These are phyloP conservation scores for Drosophila leontia DNA, from an alignment of 1,140 invertebrate species.

Conservation along the genomic window DNA sequence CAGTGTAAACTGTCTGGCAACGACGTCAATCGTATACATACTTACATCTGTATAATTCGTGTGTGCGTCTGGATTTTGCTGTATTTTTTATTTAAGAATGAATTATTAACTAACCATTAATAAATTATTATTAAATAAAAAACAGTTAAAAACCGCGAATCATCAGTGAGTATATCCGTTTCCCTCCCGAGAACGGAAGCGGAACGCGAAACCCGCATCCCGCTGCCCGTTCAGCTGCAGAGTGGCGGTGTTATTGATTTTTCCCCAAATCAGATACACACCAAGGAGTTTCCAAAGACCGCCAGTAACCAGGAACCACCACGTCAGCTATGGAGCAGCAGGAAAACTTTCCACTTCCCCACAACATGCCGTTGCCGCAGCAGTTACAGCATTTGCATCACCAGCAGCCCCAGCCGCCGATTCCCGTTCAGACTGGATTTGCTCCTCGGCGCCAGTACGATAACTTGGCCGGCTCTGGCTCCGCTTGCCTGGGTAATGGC, in stretches of 20 bases:
- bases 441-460: slow-evolving; percentile 80
- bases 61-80: slow-evolving; percentile 81
- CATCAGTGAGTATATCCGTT: slow-evolving; percentile 45
- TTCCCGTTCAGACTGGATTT: slow-evolving; percentile 63
- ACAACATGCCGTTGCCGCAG: slow-evolving; percentile 34
- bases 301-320: slow-evolving; percentile 3
- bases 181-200: background rate
- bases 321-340: slow-evolving; percentile 59
- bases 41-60: slow-evolving; percentile 53
- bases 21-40: slow-evolving; percentile 37
- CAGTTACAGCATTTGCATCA: slow-evolving; percentile 53
- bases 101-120: slow-evolving; percentile 81
- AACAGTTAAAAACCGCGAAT: slow-evolving; percentile 77
- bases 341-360: slow-evolving; percentile 45
- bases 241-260: slow-evolving; percentile 60
- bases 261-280: slow-evolving; percentile 69
- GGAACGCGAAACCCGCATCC: background rate
- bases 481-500: slow-evolving; percentile 64
- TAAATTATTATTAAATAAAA: slow-evolving; percentile 85
- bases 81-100: slow-evolving; percentile 85
- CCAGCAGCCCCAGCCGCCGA: slow-evolving; percentile 37
- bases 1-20: slow-evolving; percentile 31
- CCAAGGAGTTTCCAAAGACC: slow-evolving; percentile 18
- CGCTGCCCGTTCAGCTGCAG: background rate
- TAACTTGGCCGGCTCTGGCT: slow-evolving; percentile 36